Evolutionary conservation across 2,797 vertebrate genomes (phyloP), one percentile per base, ranked within the genome.

Genomic region (Ispidina lecontei): DNA sequence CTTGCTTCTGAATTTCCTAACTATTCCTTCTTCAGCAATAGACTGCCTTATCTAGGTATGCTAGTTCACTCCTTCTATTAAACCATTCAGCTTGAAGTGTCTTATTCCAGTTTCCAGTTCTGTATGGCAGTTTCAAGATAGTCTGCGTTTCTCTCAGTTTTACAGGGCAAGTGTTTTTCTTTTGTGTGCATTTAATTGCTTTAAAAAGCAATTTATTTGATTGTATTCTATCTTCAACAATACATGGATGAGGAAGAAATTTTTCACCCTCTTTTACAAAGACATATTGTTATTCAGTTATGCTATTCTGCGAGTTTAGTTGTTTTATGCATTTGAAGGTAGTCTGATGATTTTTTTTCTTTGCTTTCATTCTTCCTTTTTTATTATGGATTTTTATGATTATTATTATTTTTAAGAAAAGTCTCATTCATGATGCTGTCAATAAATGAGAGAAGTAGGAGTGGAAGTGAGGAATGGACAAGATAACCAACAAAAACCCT

Each of bases 181-280:
- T 93, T 71, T 84, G 75, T 58, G 26, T 74, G 11, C 60, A 60
- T 77, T 95, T 89, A 91, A 95, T 93, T 90, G 60, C 39, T 92
- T 92, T 91, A 72, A 81, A 92, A 92, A 21, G 5, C 2, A 0
- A 81, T 91, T 95, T 94, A 87, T 89, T 80, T 93, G 76, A 79
- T 87, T 0, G 0, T 33, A 70, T 87, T 79, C 78, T 25, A 71
- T 90, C 54, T 83, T 91, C 85, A 90, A 83, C 90, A 92, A 88
- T 84, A 89, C 33, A 49, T 29, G 71, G 51, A 90, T 63, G 68
- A 93, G 29, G 63, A 93, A 76, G 64, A 35, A 78, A 71, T 91
- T 94, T 96, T 96, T 95, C 77, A 92, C 33, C 56, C 25, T 88
- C 56, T 81, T 93, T 91, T 92, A 73, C 71, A 88, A 87, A 86